Percentiles rank a stretch among this genome's conserved stretches.
Conservation (phyloP, 2,797 vertebrate species). For the Enteromius radiatus region DNA sequence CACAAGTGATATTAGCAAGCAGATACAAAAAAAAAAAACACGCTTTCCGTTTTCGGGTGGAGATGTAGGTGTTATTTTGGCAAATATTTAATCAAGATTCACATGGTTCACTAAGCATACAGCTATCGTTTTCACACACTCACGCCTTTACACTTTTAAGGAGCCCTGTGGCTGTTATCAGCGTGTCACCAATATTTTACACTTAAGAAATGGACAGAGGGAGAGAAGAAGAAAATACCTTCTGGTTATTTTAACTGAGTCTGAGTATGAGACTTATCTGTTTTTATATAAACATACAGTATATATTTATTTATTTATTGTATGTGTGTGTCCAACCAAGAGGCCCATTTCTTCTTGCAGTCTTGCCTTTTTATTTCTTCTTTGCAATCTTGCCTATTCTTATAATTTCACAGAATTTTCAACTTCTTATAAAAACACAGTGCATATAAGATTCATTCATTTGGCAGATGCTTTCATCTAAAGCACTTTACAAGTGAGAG, state of each 20-base stretch:
- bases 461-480: background rate
- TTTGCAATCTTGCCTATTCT: background rate
- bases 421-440: background rate
- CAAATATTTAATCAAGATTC: slow-evolving; percentile 63
- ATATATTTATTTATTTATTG: too few species aligned
- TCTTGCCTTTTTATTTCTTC: background rate
- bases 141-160: slow-evolving; percentile 24
- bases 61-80: slow-evolving; percentile 55
- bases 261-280: background rate
- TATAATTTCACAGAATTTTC: background rate
- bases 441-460: background rate
- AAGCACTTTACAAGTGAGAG: background rate
- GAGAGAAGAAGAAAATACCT: background rate
- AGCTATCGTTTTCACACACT: slow-evolving; percentile 31
- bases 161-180: background rate
- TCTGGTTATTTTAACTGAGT: background rate
- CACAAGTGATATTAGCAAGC: slow-evolving; percentile 4
- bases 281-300: too few species aligned
- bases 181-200: slow-evolving; percentile 12
- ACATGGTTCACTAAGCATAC: slow-evolving; percentile 51
- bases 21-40: slow-evolving; percentile 9
- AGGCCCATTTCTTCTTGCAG: background rate
- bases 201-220: background rate
- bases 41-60: slow-evolving; percentile 11
- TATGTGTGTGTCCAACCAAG: background rate